A percentile compares a stretch with the other conserved stretches of the same genome.
These are phyloP conservation scores for Acropternis orthonyx DNA, from an alignment of 2,797 vertebrate genomes.

Conservation along the genomic window DNA sequence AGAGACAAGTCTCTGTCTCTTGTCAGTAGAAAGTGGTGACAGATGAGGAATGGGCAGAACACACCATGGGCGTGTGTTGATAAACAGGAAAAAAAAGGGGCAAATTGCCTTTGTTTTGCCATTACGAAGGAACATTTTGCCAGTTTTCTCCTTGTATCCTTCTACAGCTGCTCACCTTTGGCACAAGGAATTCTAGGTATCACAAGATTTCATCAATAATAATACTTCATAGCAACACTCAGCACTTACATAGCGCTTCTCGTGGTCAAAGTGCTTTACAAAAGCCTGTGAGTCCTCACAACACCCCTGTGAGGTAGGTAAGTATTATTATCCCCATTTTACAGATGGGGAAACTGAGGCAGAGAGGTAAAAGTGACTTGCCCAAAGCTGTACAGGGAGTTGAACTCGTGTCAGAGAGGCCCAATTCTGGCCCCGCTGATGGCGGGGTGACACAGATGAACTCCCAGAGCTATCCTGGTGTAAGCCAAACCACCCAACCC, in stretches of 20 bases:
- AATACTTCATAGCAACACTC: constrained; percentile 51
- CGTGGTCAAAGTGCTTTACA: constrained; percentile 63
- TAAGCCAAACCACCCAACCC: background rate
- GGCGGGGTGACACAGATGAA: background rate
- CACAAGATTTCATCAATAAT: background rate
- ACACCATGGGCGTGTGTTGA: background rate
- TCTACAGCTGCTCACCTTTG: constrained; percentile 38
- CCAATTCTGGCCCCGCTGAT: background rate
- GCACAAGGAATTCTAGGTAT: constrained; percentile 50
- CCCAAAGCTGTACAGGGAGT: constrained; percentile 11
- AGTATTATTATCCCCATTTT: constrained; percentile 52
- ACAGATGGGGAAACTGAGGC: constrained; percentile 61
- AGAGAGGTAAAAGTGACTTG: constrained; percentile 47
- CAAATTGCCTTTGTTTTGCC: constrained; percentile 6
- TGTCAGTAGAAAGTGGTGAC: background rate
- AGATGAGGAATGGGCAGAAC: background rate
- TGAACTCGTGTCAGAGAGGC: background rate
- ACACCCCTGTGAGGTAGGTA: constrained; percentile 71
- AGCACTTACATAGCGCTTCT: constrained; percentile 43
- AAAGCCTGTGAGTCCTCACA: constrained; percentile 59
- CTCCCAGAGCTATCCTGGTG: background rate
- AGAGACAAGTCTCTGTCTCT: background rate
- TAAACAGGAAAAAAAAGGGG: background rate
- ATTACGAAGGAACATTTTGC: background rate
- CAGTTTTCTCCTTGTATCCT: background rate